Evolutionary conservation across 1,140 invertebrate genomes (phyloP), one percentile per base, ranked within the genome.

Genomic region (Drosophila sproati): DNA sequence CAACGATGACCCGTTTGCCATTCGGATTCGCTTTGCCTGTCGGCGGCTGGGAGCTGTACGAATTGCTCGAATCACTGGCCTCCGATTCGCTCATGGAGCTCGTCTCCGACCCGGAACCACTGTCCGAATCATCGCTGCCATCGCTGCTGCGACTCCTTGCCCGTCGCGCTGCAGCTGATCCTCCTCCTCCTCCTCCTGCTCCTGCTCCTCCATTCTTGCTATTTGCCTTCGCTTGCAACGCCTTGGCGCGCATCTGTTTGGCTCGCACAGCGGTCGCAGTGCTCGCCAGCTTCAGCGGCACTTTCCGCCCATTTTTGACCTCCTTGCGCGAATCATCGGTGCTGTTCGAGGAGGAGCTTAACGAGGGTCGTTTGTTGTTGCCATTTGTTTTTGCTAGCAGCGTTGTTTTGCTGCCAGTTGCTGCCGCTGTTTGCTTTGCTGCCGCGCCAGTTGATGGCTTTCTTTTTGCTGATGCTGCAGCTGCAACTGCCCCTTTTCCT

Each of bases 331-430:
- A 82, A 34, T 90, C 87, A 52, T 90, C 79, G 0, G 80, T 89
- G 69, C 77, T 82, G 47, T 80, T 93, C 90, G 31, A 94, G 88
- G 76, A 94, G 93, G 56, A 52, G 79, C 72, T 93, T 79, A 75
- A 77, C 73, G 83, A 80, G 12, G 81, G 85, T 8, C 70, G 48
- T 6, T 89, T 89, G 4, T 67, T 72, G 35, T 81, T 75, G 7
- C 67, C 91, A 20, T 91, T 80, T 34, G 3, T 35, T 7, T 52
- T 82, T 77, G 37, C 55, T 0, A 48, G 32, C 2, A 10, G 74
- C 5, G 62, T 52, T 32, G 51, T 32, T 56, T 35, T 73, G 28
- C 73, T 78, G 31, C 28, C 50, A 10, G 69, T 43, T 2, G 66
- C 61, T 8, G 67, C 66, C 81, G 74, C 2, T 81, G 92, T 57